Evolutionary conservation across 2,113 vertebrate species (phyloP), one percentile per base, ranked within the genome.

Genomic region (Empidonax traillii): DNA sequence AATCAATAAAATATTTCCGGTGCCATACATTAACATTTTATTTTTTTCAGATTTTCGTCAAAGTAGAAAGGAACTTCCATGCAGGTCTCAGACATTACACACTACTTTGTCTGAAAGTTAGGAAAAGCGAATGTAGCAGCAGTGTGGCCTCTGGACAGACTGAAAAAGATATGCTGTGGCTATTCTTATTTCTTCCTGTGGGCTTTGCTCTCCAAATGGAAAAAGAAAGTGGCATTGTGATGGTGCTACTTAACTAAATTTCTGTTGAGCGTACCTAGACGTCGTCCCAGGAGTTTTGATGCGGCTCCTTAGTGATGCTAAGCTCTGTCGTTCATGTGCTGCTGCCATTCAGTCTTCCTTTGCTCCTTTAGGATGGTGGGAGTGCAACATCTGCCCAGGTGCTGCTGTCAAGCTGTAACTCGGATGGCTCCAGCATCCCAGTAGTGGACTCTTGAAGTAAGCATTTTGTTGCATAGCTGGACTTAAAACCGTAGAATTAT

Each of bases 1-100:
- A 4, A 4, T 76, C 18, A 69, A 14, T 75, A 14, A 82, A 85
- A 68, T 65, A 9, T 58, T 69, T 3, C 46, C 19, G 41, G 31
- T 78, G 63, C 49, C 2, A 1, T 46, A 35, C 46, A 71, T 24
- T 46, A 89, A 63, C 62, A 49, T 31, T 31, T 44, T n/a, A 1
- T 66, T 84, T 77, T 77, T 85, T 96, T 56, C 27, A 51, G 47
- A 53, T 94, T 93, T 92, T 93, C 78, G 17, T 68, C 72, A 12
- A 58, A 19, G 46, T 49, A 41, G 62, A 53, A 33, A 69, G 85
- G 61, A 96, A 35, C 25, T 77, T 22, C 71, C 28, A 18, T 33
- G 33, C 72, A 51, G 13, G 43, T 93, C 87, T 95, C 8, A 14
- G 73, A 61, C 17, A 17, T 65, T 77, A 59, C 16, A 39, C 12